phyloP scores from a whole-genome alignment of 2,113 vertebrate genomes.

The Meleagris gallopavo region DNA sequence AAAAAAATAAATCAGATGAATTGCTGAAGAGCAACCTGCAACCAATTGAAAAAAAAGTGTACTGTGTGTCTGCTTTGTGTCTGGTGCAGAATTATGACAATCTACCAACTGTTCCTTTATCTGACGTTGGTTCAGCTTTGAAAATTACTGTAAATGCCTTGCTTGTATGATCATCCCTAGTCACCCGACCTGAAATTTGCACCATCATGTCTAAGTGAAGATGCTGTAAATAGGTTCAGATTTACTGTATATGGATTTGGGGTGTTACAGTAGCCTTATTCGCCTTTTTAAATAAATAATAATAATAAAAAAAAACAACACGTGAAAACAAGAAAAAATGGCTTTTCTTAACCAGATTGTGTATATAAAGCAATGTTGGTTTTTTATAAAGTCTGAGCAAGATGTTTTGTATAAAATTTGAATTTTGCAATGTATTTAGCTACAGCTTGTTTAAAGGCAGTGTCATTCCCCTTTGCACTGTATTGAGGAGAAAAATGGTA shows the following conservation, averaged over 20 bases:
- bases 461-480: conserved; percentile 96
- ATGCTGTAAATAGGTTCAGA: conserved; percentile 98
- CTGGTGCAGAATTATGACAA: conserved; percentile 97
- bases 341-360: conserved; percentile 97
- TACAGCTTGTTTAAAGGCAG: conserved; percentile 96
- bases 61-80: conserved; percentile 89
- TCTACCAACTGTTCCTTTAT: conserved; percentile 94
- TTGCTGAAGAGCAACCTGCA: conserved; percentile 82
- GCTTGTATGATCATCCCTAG: conserved; percentile 92
- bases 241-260: conserved; percentile 97
- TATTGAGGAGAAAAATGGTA: conserved; percentile 91
- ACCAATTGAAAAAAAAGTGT: conserved; percentile 74
- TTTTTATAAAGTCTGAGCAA: conserved; percentile 98
- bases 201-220: conserved; percentile 94
- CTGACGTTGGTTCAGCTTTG: conserved; percentile 87
- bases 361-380: conserved; percentile 89
- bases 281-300: conserved; percentile 91
- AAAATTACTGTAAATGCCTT: conserved; percentile 98
- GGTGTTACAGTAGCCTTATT: conserved; percentile 99
- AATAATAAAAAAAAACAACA: conserved; percentile 60
- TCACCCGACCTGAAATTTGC: conserved; percentile 93
- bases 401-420: conserved; percentile 99
- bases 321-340: conserved; percentile 84
- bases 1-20: conserved; percentile 81
- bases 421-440: conserved; percentile 99